Evolutionary conservation across 37 sponge, comb jelly and placozoan species (phyloP), one percentile per base, ranked within the genome.

Genomic region (Chondrosia reniformis): DNA sequence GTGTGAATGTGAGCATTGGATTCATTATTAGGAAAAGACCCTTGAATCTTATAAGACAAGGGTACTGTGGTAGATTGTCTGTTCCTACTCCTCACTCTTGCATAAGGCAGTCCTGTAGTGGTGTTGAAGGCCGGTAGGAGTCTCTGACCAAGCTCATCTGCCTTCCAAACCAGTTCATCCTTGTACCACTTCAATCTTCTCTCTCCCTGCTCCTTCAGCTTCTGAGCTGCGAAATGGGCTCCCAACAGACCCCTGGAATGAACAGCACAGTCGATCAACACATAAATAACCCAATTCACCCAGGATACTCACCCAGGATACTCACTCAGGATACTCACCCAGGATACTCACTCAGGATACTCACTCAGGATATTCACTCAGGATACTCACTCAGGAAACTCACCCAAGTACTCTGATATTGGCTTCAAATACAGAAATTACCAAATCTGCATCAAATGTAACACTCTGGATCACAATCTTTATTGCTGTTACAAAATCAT

Each of bases 341-440:
- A n/a, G n/a, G n/a, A n/a, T n/a, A n/a, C n/a, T n/a, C n/a, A n/a
- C n/a, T n/a, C n/a, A n/a, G n/a, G n/a, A n/a, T n/a, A n/a, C n/a
- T n/a, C n/a, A n/a, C n/a, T n/a, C n/a, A n/a, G n/a, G n/a, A n/a
- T n/a, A n/a, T n/a, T n/a, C n/a, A n/a, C n/a, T n/a, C n/a, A n/a
- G n/a, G n/a, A n/a, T n/a, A n/a, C n/a, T n/a, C n/a, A n/a, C n/a
- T n/a, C 13, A 13, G 46, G 32, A 45, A 1, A 45, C 86, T 90
- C 38, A 96, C 93, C 99, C 99, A 4, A 97, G 45, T 4, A 97
- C 83, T 67, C 99, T 82, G 63, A 97, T 97, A 73, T 95, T 97
- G 28, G 95, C 92, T 76, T 97, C 99, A 85, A 97, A 97, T 31
- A 97, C 93, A 57, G 96, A 95, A 27, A 97, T 95, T 2, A 89